Conservation (phyloP, 2,113 vertebrate genomes). For the Panthera uncia region DNA sequence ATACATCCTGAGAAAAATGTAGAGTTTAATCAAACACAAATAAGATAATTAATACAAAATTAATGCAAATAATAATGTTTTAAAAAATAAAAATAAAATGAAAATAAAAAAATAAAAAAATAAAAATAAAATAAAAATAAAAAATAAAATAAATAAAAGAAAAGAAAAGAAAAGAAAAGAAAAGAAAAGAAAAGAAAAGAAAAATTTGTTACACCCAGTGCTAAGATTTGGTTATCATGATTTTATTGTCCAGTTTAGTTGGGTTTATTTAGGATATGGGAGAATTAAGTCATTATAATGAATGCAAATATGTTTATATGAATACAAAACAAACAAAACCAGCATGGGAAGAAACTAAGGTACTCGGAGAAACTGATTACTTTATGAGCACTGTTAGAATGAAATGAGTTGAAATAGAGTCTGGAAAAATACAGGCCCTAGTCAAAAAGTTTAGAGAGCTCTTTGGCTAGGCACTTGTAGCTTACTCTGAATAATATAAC, state of each 20-base stretch:
- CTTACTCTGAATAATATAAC: neutral
- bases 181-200: too few relatives aligned
- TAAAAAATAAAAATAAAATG: neutral
- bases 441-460: neutral
- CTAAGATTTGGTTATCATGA: neutral
- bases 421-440: neutral
- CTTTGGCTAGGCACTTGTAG: neutral
- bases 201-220: neutral
- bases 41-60: neutral
- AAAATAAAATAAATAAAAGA: too few relatives aligned
- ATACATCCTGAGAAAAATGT: neutral
- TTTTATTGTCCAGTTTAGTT: neutral
- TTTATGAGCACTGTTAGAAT: neutral
- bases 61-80: too few relatives aligned
- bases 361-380: neutral
- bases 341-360: neutral
- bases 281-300: neutral
- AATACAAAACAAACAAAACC: neutral
- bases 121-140: neutral
- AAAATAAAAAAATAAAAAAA: neutral
- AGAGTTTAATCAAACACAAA: neutral
- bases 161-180: too few relatives aligned
- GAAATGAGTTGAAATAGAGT: neutral
- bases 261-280: neutral
- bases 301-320: neutral